Evolutionary conservation across 2,797 vertebrate species (phyloP).

Genomic region (Dicrostonyx torquatus): DNA sequence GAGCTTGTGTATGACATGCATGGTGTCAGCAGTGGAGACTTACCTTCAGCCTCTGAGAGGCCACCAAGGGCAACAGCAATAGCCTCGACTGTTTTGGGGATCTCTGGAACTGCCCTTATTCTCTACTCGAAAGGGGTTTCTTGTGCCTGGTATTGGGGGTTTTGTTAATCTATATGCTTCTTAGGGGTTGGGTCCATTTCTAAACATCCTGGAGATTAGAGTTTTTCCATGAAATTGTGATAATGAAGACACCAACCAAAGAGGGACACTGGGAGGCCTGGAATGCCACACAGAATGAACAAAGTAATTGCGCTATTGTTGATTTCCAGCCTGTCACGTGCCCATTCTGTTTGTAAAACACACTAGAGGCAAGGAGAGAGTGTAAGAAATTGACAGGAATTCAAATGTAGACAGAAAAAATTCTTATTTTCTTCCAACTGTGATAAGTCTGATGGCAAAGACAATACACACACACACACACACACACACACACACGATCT

Average conservation of each 20-base stretch:
- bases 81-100: not conserved
- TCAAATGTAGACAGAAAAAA: not conserved
- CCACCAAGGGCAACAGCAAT: not conserved
- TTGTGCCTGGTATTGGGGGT: not conserved
- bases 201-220: not conserved
- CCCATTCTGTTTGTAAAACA: not conserved
- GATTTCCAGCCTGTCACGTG: not conserved
- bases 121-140: not conserved
- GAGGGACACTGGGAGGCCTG: not conserved
- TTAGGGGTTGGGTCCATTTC: not conserved
- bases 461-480: not conserved
- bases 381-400: conserved; percentile 22
- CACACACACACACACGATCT: not conserved
- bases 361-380: not conserved
- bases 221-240: not conserved
- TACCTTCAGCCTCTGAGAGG: not conserved
- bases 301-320: not conserved
- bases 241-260: not conserved
- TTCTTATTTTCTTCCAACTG: not conserved
- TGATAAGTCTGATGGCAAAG: not conserved
- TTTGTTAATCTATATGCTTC: not conserved
- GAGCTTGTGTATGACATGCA: not conserved
- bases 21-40: not conserved
- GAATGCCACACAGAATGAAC: not conserved
- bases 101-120: not conserved